A percentile compares a stretch with the other conserved stretches of the same genome.
Conservation (phyloP, 2,888 invertebrate genomes). For the Zaprionus bogoriensis region DNA sequence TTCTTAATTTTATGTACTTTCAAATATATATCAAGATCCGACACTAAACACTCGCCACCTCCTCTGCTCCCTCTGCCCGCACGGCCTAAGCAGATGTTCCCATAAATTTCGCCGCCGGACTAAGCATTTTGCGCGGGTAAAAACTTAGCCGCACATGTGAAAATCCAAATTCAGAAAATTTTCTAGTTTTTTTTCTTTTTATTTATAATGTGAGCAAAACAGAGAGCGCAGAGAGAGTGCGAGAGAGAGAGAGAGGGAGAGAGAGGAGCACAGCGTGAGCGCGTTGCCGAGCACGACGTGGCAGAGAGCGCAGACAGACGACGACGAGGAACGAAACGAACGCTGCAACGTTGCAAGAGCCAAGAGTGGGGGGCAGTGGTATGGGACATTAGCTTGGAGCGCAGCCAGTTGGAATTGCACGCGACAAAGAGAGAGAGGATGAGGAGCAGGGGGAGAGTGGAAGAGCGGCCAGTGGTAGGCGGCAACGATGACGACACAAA, state of each 20-base stretch:
- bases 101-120: constrained; percentile 48
- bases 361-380: not conserved
- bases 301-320: constrained; percentile 45
- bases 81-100: constrained; percentile 23
- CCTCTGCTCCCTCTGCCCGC: not conserved
- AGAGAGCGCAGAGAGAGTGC: constrained; percentile 21
- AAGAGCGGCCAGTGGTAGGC: constrained; percentile 22
- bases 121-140: constrained; percentile 51
- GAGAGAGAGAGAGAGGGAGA: constrained; percentile 15
- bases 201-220: constrained; percentile 36
- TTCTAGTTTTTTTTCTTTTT: not conserved
- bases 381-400: constrained; percentile 75
- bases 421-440: constrained; percentile 43
- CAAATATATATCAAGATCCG: not conserved
- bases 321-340: constrained; percentile 29
- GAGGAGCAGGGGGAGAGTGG: constrained; percentile 6
- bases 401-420: constrained; percentile 80
- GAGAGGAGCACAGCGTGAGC: constrained; percentile 13
- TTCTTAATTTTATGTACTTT: not conserved
- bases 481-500: constrained; percentile 67
- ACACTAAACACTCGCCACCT: not conserved
- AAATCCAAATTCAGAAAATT: constrained; percentile 23
- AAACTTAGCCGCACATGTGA: constrained; percentile 41
- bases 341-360: constrained; percentile 16
- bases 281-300: constrained; percentile 38